These are phyloP conservation scores for Cirrhinus mrigala DNA, from an alignment of 2,797 vertebrate genomes.

Conservation along the genomic window DNA sequence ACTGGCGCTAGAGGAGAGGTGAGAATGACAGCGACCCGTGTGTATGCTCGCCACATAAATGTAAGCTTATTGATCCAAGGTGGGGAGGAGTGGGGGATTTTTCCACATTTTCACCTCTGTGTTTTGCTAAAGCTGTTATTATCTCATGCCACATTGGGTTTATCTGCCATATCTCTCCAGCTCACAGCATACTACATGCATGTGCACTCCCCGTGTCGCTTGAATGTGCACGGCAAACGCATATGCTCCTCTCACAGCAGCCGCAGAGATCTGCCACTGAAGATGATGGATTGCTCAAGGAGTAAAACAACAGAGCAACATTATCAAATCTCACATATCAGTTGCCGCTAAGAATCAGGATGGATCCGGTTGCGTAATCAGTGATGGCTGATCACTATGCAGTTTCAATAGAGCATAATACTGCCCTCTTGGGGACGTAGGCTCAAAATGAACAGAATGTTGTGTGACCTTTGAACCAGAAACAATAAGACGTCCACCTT, in stretches of 20 bases:
- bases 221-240: neutral
- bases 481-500: neutral
- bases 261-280: constrained; percentile 3
- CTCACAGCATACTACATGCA: constrained; percentile 7
- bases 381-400: constrained; percentile 7
- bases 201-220: neutral
- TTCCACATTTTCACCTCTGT: constrained; percentile 23
- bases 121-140: constrained; percentile 10
- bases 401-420: constrained; percentile 19
- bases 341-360: constrained; percentile 21
- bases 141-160: constrained; percentile 31
- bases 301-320: constrained; percentile 33
- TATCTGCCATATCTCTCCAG: constrained; percentile 22
- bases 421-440: constrained; percentile 37
- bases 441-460: constrained; percentile 22
- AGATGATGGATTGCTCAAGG: constrained; percentile 23
- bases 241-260: neutral
- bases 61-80: constrained; percentile 37
- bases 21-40: constrained; percentile 25
- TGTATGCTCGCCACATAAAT: constrained; percentile 15
- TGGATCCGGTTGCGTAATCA: constrained; percentile 2
- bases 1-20: constrained; percentile 9
- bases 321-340: constrained; percentile 26
- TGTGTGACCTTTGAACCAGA: constrained; percentile 38
- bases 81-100: neutral